Percentiles rank a stretch among this genome's conserved stretches.
Evolutionary conservation across 2,888 invertebrate genomes (phyloP).

Genomic region (Melanargia galathea): DNA sequence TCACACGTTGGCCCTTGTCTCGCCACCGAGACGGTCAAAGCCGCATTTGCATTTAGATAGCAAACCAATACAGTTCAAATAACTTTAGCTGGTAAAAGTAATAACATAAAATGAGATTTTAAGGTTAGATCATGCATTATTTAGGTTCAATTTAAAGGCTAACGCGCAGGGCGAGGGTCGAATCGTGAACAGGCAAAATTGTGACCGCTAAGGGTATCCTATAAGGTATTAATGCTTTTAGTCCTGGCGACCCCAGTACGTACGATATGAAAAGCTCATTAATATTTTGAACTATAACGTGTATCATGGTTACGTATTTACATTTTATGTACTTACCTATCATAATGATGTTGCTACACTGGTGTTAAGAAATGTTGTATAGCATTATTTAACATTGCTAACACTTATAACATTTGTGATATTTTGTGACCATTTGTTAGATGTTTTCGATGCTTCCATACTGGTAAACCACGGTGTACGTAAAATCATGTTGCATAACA

Average conservation of each 20-base stretch:
- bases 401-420: too few relatives aligned
- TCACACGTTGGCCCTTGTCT: slow-evolving; percentile 32
- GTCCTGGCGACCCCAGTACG: slow-evolving; percentile 49
- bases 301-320: slow-evolving; percentile 31
- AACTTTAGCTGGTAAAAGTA: slow-evolving; percentile 42
- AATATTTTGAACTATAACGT: slow-evolving; percentile 50
- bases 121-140: slow-evolving; percentile 66
- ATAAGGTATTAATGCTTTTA: slow-evolving; percentile 67
- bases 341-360: neutral
- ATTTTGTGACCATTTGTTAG: too few relatives aligned
- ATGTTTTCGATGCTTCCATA: too few relatives aligned
- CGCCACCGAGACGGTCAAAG: slow-evolving; percentile 38
- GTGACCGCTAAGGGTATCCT: slow-evolving; percentile 55
- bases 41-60: slow-evolving; percentile 43
- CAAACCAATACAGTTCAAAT: slow-evolving; percentile 42
- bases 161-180: slow-evolving; percentile 62
- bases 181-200: slow-evolving; percentile 72
- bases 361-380: too few relatives aligned
- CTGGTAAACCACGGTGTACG: too few relatives aligned
- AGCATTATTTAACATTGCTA: too few relatives aligned
- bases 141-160: slow-evolving; percentile 73
- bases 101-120: slow-evolving; percentile 57
- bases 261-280: slow-evolving; percentile 56
- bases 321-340: neutral
- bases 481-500: too few relatives aligned